These are phyloP conservation scores for Drosophila takahashii DNA, from an alignment of 1,140 invertebrate species.

Conservation along the genomic window DNA sequence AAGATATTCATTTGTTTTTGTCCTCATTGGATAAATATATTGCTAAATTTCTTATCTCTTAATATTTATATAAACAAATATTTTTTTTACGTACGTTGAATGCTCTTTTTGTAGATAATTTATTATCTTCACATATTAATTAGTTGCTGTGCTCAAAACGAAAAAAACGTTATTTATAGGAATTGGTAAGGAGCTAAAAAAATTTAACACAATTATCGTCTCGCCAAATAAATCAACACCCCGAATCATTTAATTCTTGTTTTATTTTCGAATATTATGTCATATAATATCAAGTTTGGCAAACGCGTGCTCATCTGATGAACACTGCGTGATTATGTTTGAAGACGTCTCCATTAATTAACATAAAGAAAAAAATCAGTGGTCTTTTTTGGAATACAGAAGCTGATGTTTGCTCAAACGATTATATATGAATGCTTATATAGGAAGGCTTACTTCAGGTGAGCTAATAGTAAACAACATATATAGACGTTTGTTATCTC, in stretches of 20 bases:
- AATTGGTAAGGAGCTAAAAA: not conserved
- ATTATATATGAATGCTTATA: not conserved
- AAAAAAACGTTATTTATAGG: slow-evolving; percentile 6
- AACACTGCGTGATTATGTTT: slow-evolving; percentile 26
- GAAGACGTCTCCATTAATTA: slow-evolving; percentile 6
- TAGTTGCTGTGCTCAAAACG: not conserved
- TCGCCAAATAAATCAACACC: slow-evolving; percentile 4
- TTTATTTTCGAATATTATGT: not conserved
- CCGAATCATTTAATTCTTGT: not conserved
- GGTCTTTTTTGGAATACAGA: slow-evolving; percentile 17
- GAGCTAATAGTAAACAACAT: slow-evolving; percentile 6
- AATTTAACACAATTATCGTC: slow-evolving; percentile 12
- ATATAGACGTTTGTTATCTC: slow-evolving; percentile 24
- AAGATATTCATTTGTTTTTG: no score
- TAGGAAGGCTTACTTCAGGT: not conserved
- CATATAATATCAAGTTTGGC: not conserved
- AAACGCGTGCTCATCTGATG: slow-evolving; percentile 11
- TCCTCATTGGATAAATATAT: no score
- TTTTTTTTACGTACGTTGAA: not conserved
- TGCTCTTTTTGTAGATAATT: slow-evolving; percentile 1
- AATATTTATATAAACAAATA: no score
- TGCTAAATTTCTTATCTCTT: no score
- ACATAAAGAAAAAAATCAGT: not conserved
- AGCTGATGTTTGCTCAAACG: slow-evolving; percentile 16
- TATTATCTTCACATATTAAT: slow-evolving; percentile 8